Conservation (phyloP, 2,113 vertebrate species). For the Petrocephalus zakoni region DNA sequence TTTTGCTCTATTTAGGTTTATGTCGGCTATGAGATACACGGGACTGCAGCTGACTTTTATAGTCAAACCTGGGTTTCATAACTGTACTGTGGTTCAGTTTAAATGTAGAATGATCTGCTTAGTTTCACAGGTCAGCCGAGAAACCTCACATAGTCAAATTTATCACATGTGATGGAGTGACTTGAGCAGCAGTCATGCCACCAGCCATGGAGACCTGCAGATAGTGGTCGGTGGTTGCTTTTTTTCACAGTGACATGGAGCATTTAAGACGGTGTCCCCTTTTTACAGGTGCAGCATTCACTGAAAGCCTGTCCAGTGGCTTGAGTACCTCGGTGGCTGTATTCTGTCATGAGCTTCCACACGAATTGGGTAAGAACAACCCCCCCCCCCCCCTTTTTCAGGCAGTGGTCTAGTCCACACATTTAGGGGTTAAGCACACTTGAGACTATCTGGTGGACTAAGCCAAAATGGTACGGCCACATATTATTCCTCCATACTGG, state of each 20-base stretch:
- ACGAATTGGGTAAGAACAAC: conserved; percentile 81
- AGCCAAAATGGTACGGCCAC: not conserved
- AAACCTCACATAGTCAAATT: not conserved
- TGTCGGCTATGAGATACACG: not conserved
- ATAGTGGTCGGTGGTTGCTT: not conserved
- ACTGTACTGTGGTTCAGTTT: not conserved
- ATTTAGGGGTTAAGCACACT: not conserved
- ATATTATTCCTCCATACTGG: not conserved
- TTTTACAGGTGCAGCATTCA: conserved; percentile 79
- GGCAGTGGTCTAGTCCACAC: not conserved
- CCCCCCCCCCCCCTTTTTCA: not conserved
- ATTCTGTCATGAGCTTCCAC: conserved; percentile 94
- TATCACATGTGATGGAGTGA: not conserved
- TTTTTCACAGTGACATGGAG: not conserved
- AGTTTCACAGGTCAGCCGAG: not conserved
- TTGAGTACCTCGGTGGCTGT: conserved; percentile 95
- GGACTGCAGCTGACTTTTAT: not conserved
- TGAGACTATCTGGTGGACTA: not conserved
- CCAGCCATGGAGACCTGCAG: not conserved
- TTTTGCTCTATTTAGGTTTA: not conserved
- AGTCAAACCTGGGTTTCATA: not conserved
- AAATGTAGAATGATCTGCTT: not conserved
- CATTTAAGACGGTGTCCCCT: not conserved
- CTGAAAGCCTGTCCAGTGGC: conserved; percentile 87
- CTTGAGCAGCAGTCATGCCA: not conserved